A percentile compares a stretch with the other conserved stretches of the same genome.
Evolutionary conservation across 1,140 invertebrate species (phyloP).

Genomic region (Ceratina japonica): DNA sequence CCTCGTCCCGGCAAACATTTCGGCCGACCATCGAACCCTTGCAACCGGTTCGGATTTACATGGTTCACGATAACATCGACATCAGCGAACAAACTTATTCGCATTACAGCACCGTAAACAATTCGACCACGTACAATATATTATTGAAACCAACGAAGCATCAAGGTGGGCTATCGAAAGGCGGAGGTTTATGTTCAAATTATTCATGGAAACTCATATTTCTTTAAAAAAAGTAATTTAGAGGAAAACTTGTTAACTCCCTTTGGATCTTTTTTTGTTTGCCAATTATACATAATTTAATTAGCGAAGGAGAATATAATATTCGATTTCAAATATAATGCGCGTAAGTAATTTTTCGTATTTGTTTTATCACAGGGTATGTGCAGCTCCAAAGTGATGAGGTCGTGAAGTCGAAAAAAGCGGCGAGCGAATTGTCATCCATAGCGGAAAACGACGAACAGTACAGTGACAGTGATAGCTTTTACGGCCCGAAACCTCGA

Average conservation of each 20-base stretch:
- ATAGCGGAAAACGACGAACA: constrained; percentile 53
- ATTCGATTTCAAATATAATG: too few species aligned
- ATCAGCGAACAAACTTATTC: constrained; percentile 83
- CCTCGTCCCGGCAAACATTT: constrained; percentile 64
- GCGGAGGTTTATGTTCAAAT: too few species aligned
- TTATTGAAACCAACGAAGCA: constrained; percentile 82
- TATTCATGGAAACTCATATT: too few species aligned
- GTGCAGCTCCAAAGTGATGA: constrained; percentile 80
- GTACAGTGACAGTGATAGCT: constrained; percentile 60
- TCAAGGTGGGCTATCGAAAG: constrained; percentile 75
- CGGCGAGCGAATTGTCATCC: constrained; percentile 61
- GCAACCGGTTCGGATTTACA: constrained; percentile 83
- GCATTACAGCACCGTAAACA: constrained; percentile 82
- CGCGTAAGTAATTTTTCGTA: background rate
- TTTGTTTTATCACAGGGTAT: constrained; percentile 77
- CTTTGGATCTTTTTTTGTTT: too few species aligned
- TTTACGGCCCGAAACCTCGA: constrained; percentile 43
- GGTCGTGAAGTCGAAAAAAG: constrained; percentile 68
- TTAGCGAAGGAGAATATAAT: too few species aligned
- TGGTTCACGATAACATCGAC: constrained; percentile 89
- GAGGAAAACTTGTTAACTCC: too few species aligned
- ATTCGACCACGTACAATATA: constrained; percentile 83
- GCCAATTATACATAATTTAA: too few species aligned
- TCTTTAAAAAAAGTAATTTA: too few species aligned
- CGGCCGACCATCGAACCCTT: constrained; percentile 80